Evolutionary conservation across 2,888 invertebrate species (phyloP), one percentile per base, ranked within the genome.

Genomic region (Sesamia inferens): DNA sequence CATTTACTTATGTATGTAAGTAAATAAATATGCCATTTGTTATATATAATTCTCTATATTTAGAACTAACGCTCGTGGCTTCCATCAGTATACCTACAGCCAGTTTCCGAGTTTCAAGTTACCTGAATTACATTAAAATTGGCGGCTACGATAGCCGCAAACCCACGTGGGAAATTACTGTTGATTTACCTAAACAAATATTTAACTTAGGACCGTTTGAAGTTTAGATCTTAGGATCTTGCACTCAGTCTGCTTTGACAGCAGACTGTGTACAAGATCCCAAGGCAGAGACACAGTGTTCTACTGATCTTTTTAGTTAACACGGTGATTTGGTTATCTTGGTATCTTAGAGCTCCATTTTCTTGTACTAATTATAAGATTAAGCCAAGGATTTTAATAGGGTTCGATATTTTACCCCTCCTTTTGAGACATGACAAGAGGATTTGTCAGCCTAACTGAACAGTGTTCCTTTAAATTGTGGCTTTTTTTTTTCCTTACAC

Each of bases 311-410:
- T 74, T 64, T 78, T 44, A 73, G 67, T 79, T 31, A 79, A 74
- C 68, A 72, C 71, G 63, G 74, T 84, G 74, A 79, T 76, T 79
- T 63, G 70, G 76, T 83, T 82, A 76, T 76, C 79, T 71, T 59
- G 62, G 62, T 80, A 67, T 68, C 68, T 62, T 62, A 71, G 77
- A 68, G 67, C 69, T 71, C 54, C 63, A 63, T 74, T 77, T 77
- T 80, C 81, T 76, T 81, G 70, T 74, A 59, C 74, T 81, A 81
- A 84, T 84, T 76, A 85, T 72, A 71, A 74, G 66, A 54, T 63
- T 68, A 73, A 81, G 58, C 67, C 76, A 78, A 73, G 76, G 72
- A 85, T 85, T 84, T 81, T 83, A 81, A 82, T 81, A 75, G 74
- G 78, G 76, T 71, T 76, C 68, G 74, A 74, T 76, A 54, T 81